Conservation (phyloP, 2,888 invertebrate species). For the Ditula angustiorana region DNA sequence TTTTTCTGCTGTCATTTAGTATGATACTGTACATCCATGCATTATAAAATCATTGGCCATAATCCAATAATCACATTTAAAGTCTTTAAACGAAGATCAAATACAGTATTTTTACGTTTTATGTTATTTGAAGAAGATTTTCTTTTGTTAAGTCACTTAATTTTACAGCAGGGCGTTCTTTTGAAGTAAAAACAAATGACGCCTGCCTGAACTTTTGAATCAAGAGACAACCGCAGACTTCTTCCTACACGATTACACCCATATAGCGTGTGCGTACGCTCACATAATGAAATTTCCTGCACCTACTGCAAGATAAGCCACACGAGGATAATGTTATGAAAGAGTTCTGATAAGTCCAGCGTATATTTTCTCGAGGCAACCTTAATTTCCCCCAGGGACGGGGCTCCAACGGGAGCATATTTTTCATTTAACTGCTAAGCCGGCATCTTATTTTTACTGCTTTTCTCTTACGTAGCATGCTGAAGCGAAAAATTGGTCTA, state of each 20-base stretch:
- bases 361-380: slow-evolving; percentile 44
- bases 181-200: no score
- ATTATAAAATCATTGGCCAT: no score
- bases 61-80: no score
- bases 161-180: no score
- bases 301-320: slow-evolving; percentile 17
- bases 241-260: slow-evolving; percentile 39
- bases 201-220: no score
- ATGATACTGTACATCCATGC: no score
- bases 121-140: no score
- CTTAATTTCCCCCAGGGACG: slow-evolving; percentile 47
- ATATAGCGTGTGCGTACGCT: background rate
- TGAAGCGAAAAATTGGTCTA: slow-evolving; percentile 8
- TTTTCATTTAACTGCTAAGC: slow-evolving; percentile 63
- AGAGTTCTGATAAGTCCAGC: slow-evolving; percentile 29
- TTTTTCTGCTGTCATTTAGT: no score
- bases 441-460: slow-evolving; percentile 61
- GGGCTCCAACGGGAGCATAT: slow-evolving; percentile 52
- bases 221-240: no score
- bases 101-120: no score
- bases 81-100: no score
- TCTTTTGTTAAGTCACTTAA: no score
- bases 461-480: slow-evolving; percentile 43
- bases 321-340: slow-evolving; percentile 20
- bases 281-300: slow-evolving; percentile 12